Evolutionary conservation across 1,140 invertebrate species (phyloP).

Genomic region (Bombus cullumanus): DNA sequence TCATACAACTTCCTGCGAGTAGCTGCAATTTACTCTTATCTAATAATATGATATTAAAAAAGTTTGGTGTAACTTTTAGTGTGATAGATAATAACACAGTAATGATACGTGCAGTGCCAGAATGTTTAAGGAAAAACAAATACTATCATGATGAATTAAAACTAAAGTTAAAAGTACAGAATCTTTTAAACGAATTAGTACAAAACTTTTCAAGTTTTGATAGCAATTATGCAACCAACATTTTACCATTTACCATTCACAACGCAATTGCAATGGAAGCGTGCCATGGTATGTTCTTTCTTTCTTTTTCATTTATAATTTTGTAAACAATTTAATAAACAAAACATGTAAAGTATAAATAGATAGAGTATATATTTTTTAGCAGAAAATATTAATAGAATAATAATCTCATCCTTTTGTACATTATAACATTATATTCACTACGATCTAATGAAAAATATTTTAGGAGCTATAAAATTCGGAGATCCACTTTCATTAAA

Average conservation of each 20-base stretch:
- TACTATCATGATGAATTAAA: constrained; percentile 59
- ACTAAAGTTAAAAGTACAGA: constrained; percentile 61
- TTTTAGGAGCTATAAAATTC: constrained; percentile 80
- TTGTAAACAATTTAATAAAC: constrained; percentile 6
- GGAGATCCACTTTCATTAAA: constrained; percentile 73
- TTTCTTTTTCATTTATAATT: not conserved
- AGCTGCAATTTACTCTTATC: constrained; percentile 60
- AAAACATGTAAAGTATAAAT: constrained; percentile 17
- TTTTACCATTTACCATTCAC: constrained; percentile 77
- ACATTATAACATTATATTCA: not conserved
- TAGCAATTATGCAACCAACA: constrained; percentile 39
- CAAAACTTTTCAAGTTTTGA: constrained; percentile 58
- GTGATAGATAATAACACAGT: constrained; percentile 59
- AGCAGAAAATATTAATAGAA: constrained; percentile 24
- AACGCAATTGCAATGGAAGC: constrained; percentile 79
- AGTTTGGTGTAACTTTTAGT: constrained; percentile 74
- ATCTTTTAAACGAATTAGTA: constrained; percentile 74
- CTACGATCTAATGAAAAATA: constrained; percentile 29
- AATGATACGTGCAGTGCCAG: constrained; percentile 71
- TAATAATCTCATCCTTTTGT: constrained; percentile 29
- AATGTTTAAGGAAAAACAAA: constrained; percentile 74
- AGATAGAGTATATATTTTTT: constrained; percentile 32
- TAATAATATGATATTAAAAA: constrained; percentile 63
- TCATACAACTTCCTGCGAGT: constrained; percentile 66
- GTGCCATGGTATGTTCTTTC: constrained; percentile 75